These are phyloP conservation scores for Acropternis orthonyx DNA, from an alignment of 2,797 vertebrate genomes.

Conservation along the genomic window DNA sequence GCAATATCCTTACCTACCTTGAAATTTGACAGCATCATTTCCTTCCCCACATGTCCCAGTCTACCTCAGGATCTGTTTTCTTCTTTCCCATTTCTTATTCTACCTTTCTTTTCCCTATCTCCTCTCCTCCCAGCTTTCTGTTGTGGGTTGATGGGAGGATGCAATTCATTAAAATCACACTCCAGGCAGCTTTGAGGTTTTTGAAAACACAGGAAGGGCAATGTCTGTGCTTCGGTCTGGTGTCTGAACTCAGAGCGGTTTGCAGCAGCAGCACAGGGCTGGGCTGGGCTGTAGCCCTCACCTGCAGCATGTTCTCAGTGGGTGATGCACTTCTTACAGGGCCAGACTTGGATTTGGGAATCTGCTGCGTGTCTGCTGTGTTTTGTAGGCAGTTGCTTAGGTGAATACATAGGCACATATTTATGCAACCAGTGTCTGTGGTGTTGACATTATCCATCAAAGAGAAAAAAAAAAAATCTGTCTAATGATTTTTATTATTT, in stretches of 20 bases:
- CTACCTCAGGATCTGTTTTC: background rate
- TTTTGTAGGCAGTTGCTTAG: background rate
- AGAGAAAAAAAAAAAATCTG: background rate
- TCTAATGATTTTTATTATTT: background rate
- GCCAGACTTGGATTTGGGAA: background rate
- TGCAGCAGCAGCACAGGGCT: background rate
- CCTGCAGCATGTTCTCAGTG: fast-evolving
- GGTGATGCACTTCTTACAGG: too few relatives aligned
- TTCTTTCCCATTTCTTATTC: background rate
- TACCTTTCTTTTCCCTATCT: background rate
- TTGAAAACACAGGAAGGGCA: background rate
- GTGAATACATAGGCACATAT: background rate
- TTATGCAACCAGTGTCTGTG: background rate
- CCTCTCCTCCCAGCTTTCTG: background rate
- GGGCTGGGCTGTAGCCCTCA: background rate
- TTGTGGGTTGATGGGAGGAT: background rate
- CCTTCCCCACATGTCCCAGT: background rate
- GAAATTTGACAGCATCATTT: background rate
- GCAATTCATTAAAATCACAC: background rate
- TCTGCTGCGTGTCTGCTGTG: background rate
- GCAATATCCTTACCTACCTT: background rate
- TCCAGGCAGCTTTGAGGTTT: background rate
- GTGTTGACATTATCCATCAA: background rate
- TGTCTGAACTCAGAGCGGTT: background rate
- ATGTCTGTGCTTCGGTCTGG: background rate